phyloP scores from a whole-genome alignment of 2,888 invertebrate species.

The Augiades crinisus region DNA sequence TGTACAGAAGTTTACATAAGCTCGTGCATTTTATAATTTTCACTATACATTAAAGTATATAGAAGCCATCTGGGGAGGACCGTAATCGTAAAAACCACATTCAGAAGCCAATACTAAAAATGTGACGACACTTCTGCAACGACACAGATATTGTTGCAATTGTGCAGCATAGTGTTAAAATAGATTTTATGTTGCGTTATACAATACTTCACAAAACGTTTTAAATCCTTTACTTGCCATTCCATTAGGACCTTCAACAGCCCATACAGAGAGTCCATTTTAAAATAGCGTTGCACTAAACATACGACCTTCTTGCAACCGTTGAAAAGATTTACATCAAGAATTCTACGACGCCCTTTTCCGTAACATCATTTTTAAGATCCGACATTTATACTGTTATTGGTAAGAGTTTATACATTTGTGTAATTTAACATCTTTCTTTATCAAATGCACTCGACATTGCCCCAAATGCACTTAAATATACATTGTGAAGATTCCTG shows the following conservation, averaged over 20 bases:
- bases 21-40: slow-evolving; percentile 21
- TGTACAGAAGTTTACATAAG: slow-evolving; percentile 11
- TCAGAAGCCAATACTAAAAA: slow-evolving; percentile 36
- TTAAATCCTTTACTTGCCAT: background rate
- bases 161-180: slow-evolving; percentile 40
- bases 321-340: slow-evolving; percentile 32
- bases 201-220: slow-evolving; percentile 22
- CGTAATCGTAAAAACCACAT: slow-evolving; percentile 22
- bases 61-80: slow-evolving; percentile 10
- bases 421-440: slow-evolving; percentile 1
- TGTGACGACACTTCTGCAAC: slow-evolving; percentile 38
- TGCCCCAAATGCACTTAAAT: slow-evolving; percentile 12
- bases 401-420: slow-evolving; percentile 18
- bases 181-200: slow-evolving; percentile 38
- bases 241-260: background rate
- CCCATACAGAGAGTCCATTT: background rate
- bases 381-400: slow-evolving; percentile 32
- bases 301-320: slow-evolving; percentile 10
- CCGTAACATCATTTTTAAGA: slow-evolving; percentile 31
- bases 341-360: slow-evolving; percentile 31
- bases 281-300: background rate
- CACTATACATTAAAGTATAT: slow-evolving; percentile 20
- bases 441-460: background rate
- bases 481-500: no score
- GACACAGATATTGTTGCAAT: slow-evolving; percentile 42